Evolutionary conservation across 2,797 vertebrate genomes (phyloP).

Genomic region (Cichlasoma orientale): DNA sequence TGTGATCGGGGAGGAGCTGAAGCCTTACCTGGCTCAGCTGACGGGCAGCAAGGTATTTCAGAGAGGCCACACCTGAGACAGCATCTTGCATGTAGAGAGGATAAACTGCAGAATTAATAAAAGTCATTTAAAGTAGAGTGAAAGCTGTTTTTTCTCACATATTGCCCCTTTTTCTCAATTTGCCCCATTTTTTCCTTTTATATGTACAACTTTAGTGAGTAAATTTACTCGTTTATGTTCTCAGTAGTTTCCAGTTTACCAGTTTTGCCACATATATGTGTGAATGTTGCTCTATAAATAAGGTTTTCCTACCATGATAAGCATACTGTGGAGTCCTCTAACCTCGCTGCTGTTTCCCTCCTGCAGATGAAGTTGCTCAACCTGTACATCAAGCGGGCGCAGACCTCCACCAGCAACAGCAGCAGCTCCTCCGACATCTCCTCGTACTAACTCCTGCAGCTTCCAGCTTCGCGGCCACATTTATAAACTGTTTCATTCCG

Average conservation of each 20-base stretch:
- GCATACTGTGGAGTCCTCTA: accelerated
- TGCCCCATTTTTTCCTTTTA: not conserved
- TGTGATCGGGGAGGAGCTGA: constrained; percentile 97
- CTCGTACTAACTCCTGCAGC: constrained; percentile 62
- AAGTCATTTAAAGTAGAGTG: not conserved
- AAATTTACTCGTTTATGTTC: not conserved
- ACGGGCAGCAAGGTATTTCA: constrained; percentile 95
- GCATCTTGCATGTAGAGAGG: not conserved
- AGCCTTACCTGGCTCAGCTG: constrained; percentile 95
- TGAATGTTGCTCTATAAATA: not conserved
- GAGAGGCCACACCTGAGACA: not conserved
- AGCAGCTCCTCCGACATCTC: constrained; percentile 93
- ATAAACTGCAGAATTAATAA: not conserved
- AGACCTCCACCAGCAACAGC: constrained; percentile 96
- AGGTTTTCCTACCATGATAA: not conserved
- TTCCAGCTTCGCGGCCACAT: not conserved
- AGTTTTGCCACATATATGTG: not conserved
- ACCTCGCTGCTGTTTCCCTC: not conserved
- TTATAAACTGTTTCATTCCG: not conserved
- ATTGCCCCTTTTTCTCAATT: not conserved
- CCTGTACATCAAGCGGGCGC: constrained; percentile 96
- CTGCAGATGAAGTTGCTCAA: constrained; percentile 97
- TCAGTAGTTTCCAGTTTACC: no score
- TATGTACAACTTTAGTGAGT: not conserved
- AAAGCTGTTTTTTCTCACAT: not conserved